A percentile compares a stretch with the other conserved stretches of the same genome.
These are phyloP conservation scores for Botrylloides violaceus DNA, from an alignment of 23 tunicate species.

Conservation along the genomic window DNA sequence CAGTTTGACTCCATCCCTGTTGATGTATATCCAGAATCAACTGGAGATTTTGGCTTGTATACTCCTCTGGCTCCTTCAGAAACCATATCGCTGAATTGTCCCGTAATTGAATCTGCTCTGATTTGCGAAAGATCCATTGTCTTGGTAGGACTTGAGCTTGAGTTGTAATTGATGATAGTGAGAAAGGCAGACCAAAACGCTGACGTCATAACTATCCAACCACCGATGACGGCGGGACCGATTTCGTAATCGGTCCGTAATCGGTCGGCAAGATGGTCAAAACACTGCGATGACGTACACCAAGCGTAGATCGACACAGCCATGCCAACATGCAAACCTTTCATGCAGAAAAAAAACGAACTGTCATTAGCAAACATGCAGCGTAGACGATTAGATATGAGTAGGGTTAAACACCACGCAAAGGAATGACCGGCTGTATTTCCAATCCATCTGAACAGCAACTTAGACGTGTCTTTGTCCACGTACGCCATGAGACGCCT, in stretches of 20 bases:
- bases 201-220: conserved; percentile 19
- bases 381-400: no score
- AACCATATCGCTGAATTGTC: neutral
- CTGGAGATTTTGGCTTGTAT: neutral
- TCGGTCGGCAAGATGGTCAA: conserved; percentile 3
- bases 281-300: conserved; percentile 11
- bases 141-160: neutral
- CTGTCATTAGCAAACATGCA: no score
- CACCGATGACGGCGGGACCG: conserved; percentile 9
- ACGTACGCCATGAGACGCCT: no score
- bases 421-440: no score
- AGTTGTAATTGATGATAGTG: conserved; percentile 10
- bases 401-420: no score
- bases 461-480: no score
- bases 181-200: conserved; percentile 7
- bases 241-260: neutral
- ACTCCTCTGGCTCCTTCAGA: conserved; percentile 4
- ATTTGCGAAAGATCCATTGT: neutral
- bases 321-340: conserved; percentile 14
- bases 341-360: neutral
- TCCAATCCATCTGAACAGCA: no score
- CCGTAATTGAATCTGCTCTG: neutral
- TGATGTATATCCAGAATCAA: neutral
- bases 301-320: conserved; percentile 11
- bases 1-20: neutral